Evolutionary conservation across 1,140 invertebrate species (phyloP).

Genomic region (Daktulosphaira vitifoliae): DNA sequence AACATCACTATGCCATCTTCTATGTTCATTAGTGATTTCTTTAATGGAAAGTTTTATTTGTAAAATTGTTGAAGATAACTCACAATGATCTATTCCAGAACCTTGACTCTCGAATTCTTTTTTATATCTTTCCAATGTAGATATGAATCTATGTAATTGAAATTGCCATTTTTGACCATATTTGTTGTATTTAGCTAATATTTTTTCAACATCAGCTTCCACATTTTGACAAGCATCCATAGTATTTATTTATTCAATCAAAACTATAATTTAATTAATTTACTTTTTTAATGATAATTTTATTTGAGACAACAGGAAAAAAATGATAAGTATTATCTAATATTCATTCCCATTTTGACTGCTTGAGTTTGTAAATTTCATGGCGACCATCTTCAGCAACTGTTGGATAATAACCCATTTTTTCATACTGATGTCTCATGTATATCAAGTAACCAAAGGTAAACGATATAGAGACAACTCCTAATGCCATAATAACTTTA

Average conservation of each 20-base stretch:
- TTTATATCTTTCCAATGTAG: slow-evolving; percentile 15
- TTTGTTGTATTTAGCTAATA: slow-evolving; percentile 68
- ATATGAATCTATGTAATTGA: slow-evolving; percentile 12
- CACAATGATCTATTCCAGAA: slow-evolving; percentile 17
- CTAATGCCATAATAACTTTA: slow-evolving; percentile 65
- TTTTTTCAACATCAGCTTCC: slow-evolving; percentile 87
- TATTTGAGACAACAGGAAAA: too few relatives aligned
- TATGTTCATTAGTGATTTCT: slow-evolving; percentile 66
- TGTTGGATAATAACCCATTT: slow-evolving; percentile 66
- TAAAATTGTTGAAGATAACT: slow-evolving; percentile 14
- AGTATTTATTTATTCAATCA: too few relatives aligned
- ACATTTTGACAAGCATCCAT: slow-evolving; percentile 87
- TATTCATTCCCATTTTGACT: slow-evolving; percentile 62
- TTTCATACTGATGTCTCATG: slow-evolving; percentile 67
- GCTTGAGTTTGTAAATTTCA: slow-evolving; percentile 61
- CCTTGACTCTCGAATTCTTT: slow-evolving; percentile 17
- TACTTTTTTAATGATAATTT: neutral
- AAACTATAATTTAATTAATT: too few relatives aligned
- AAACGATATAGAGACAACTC: slow-evolving; percentile 54
- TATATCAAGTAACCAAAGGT: slow-evolving; percentile 65
- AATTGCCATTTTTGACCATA: slow-evolving; percentile 28
- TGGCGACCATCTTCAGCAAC: slow-evolving; percentile 57
- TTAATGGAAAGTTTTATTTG: slow-evolving; percentile 64
- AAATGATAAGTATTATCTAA: too few relatives aligned
- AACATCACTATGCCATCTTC: slow-evolving; percentile 78